These are phyloP conservation scores for Nesidiocoris tenuis DNA, from an alignment of 2,888 invertebrate species.

Conservation along the genomic window DNA sequence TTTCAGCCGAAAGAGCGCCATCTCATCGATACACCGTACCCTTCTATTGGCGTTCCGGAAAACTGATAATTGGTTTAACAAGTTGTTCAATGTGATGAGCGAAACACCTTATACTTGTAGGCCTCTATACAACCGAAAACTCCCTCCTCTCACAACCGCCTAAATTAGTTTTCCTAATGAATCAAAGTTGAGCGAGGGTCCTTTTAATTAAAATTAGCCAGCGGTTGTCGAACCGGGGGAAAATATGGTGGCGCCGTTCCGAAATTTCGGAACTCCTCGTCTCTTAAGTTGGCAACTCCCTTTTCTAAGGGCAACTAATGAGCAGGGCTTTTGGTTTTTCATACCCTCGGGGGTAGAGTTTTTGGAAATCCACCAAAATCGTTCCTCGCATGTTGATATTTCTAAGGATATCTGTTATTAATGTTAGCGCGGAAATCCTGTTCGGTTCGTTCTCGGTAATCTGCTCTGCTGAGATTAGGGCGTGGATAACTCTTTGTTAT, in stretches of 20 bases:
- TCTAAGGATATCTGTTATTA: too few species aligned
- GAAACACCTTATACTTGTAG: conserved; percentile 2
- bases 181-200: conserved; percentile 9
- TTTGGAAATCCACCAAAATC: too few species aligned
- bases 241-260: conserved; percentile 19
- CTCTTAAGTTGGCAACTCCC: background rate
- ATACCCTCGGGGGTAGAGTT: too few species aligned
- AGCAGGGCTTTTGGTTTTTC: background rate
- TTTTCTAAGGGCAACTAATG: conserved; percentile 1
- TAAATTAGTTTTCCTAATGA: conserved; percentile 27
- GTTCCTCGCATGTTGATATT: too few species aligned
- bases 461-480: too few species aligned
- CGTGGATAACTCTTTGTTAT: too few species aligned
- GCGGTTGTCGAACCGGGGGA: background rate
- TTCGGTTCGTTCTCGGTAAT: too few species aligned
- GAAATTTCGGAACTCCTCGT: background rate
- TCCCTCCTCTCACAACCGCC: conserved; percentile 11
- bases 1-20: background rate
- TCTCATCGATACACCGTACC: background rate
- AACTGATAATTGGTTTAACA: conserved; percentile 30
- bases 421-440: too few species aligned
- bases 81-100: conserved; percentile 25
- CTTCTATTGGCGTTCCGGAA: background rate
- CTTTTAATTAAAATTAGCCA: conserved; percentile 24
- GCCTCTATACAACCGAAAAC: conserved; percentile 4